These are phyloP conservation scores for Sebastes baramenuke DNA, from an alignment of 2,797 vertebrate genomes.

Conservation along the genomic window DNA sequence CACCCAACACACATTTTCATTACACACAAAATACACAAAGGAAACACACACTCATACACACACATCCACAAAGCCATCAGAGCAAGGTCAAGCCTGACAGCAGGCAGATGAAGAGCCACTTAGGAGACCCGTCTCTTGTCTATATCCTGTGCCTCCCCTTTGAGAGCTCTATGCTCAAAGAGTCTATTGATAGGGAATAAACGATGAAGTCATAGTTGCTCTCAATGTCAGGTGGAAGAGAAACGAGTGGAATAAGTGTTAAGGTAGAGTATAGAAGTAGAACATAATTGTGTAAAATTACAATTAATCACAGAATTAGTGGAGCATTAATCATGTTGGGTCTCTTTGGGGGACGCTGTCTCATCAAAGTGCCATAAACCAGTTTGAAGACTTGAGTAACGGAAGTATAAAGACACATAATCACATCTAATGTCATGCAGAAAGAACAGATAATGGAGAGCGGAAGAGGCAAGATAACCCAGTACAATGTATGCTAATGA, in stretches of 20 bases:
- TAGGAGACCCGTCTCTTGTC: slow-evolving; percentile 64
- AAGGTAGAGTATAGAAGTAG: slow-evolving; percentile 25
- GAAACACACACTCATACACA: neutral
- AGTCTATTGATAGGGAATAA: slow-evolving; percentile 65
- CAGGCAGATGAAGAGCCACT: slow-evolving; percentile 72
- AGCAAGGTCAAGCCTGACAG: slow-evolving; percentile 74
- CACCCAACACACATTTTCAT: neutral
- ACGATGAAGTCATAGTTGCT: slow-evolving; percentile 60
- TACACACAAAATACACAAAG: neutral
- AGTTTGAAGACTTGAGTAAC: slow-evolving; percentile 15
- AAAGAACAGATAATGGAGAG: neutral
- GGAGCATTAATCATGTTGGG: slow-evolving; percentile 14
- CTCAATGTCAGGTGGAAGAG: slow-evolving; percentile 48
- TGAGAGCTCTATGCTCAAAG: slow-evolving; percentile 43
- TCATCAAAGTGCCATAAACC: slow-evolving; percentile 31
- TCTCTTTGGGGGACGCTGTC: slow-evolving; percentile 17
- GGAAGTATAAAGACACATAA: slow-evolving; percentile 23
- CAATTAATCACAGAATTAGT: slow-evolving; percentile 46
- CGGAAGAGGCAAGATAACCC: neutral
- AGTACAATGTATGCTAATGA: neutral
- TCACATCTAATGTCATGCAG: slow-evolving; percentile 15
- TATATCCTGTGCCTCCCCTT: slow-evolving; percentile 46
- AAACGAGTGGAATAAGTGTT: slow-evolving; percentile 38
- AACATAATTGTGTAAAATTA: slow-evolving; percentile 37
- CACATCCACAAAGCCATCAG: slow-evolving; percentile 51